Evolutionary conservation across 2,888 invertebrate species (phyloP).

Genomic region (Syrista parreyssii): DNA sequence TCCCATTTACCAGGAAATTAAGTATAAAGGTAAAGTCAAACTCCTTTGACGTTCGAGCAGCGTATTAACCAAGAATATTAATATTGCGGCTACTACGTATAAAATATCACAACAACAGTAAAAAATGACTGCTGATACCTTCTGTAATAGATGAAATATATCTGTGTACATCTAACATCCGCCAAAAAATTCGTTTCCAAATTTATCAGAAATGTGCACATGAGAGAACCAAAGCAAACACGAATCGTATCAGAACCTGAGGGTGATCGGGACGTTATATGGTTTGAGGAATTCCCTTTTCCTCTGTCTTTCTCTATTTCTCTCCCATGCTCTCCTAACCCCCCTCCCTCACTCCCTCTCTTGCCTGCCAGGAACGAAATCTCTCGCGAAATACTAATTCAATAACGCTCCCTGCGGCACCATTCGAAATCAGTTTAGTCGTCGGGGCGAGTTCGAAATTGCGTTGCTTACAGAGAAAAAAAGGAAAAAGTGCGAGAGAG

Average conservation of each 20-base stretch:
- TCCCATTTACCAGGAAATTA: background rate
- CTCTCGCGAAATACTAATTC: slow-evolving; percentile 40
- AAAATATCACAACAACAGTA: no score
- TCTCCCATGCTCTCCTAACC: background rate
- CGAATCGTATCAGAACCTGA: slow-evolving; percentile 36
- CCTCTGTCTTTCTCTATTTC: background rate
- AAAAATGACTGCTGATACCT: no score
- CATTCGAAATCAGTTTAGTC: slow-evolving; percentile 48
- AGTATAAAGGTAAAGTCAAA: background rate
- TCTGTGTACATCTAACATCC: background rate
- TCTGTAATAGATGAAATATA: no score
- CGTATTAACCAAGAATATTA: slow-evolving; percentile 1
- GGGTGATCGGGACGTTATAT: slow-evolving; percentile 28
- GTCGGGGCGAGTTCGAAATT: slow-evolving; percentile 42
- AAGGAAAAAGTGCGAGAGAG: background rate
- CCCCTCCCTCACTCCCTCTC: slow-evolving; percentile 23
- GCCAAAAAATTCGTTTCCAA: background rate
- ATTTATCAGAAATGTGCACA: background rate
- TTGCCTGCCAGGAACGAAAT: slow-evolving; percentile 24
- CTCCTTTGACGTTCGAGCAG: background rate
- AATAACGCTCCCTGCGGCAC: slow-evolving; percentile 36
- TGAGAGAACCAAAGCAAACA: slow-evolving; percentile 38
- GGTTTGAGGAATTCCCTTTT: slow-evolving; percentile 15
- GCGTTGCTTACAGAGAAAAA: slow-evolving; percentile 30
- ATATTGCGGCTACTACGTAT: background rate